Evolutionary conservation across 2,113 vertebrate species (phyloP).

Genomic region (Paramormyrops kingsleyae): DNA sequence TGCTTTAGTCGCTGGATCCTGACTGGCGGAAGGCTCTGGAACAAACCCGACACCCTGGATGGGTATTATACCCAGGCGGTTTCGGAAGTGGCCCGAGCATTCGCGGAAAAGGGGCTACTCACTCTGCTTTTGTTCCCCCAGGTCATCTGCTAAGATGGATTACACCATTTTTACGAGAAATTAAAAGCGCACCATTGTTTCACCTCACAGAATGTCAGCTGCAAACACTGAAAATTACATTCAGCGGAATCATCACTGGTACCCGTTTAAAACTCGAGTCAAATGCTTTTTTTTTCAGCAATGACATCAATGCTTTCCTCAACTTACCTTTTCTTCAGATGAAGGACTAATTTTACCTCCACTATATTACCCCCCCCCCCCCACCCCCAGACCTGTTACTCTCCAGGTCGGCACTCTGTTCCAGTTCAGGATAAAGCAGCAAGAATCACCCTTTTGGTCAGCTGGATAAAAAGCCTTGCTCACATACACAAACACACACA

Average conservation of each 20-base stretch:
- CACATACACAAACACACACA: background rate
- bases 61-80: background rate
- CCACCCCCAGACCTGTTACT: background rate
- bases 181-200: background rate
- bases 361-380: background rate
- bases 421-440: background rate
- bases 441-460: background rate
- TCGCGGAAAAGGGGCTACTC: background rate
- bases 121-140: background rate
- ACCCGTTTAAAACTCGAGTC: background rate
- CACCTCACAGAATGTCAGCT: background rate
- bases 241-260: background rate
- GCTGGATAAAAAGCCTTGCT: background rate
- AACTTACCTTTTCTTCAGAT: background rate
- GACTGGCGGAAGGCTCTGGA: background rate
- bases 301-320: background rate
- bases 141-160: background rate
- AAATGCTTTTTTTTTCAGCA: background rate
- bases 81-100: background rate
- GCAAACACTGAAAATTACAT: background rate
- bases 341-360: background rate
- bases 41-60: background rate
- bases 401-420: background rate
- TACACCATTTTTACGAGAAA: background rate
- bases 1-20: background rate